Conservation (phyloP, 1,140 invertebrate genomes). For the Drosophila lacertosa region DNA sequence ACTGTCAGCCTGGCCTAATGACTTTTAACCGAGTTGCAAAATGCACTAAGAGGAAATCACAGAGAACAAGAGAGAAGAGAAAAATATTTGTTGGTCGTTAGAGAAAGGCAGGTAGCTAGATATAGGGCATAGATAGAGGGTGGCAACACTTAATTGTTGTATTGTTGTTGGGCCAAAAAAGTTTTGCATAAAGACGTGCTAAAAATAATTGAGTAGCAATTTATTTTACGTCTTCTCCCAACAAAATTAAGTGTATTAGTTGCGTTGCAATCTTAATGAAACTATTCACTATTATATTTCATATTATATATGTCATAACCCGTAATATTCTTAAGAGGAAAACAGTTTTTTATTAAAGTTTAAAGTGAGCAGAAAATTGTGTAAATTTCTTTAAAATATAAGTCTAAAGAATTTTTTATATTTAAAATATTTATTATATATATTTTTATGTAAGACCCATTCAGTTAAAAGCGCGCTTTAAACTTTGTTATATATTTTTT, state of each 20-base stretch:
- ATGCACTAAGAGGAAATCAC: constrained; percentile 39
- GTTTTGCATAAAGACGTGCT: constrained; percentile 59
- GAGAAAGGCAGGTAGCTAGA: constrained; percentile 11
- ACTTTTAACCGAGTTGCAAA: constrained; percentile 75
- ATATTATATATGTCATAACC: constrained; percentile 13
- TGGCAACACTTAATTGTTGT: constrained; percentile 61
- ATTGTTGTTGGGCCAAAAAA: constrained; percentile 63
- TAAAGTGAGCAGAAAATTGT: background rate
- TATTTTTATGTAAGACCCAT: too few relatives aligned
- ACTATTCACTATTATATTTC: background rate
- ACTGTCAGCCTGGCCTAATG: constrained; percentile 63
- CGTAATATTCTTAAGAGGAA: background rate
- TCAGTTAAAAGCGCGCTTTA: too few relatives aligned
- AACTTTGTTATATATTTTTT: too few relatives aligned
- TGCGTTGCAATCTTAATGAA: constrained; percentile 32
- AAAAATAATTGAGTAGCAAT: constrained; percentile 56
- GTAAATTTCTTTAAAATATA: too few relatives aligned
- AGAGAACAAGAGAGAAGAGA: constrained; percentile 16
- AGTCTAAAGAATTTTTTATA: too few relatives aligned
- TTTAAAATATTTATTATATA: too few relatives aligned
- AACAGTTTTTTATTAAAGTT: background rate
- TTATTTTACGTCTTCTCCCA: constrained; percentile 36
- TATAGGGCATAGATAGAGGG: background rate
- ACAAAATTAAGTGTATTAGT: constrained; percentile 43
- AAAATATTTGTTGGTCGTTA: constrained; percentile 8